Conservation (phyloP, 2,113 vertebrate genomes). For the Corythornis madagascariensis region DNA sequence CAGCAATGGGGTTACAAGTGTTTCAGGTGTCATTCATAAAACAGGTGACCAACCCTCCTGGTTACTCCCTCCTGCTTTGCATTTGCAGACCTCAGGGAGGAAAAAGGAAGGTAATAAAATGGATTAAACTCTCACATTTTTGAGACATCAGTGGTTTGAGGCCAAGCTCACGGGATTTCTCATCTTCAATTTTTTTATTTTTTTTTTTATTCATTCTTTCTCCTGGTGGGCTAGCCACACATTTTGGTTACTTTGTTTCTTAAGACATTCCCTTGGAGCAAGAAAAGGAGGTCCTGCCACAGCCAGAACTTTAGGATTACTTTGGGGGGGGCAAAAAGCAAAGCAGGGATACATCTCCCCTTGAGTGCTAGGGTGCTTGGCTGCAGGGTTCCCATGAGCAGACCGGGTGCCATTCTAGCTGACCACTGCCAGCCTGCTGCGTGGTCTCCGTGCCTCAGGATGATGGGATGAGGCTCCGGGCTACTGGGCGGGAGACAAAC, state of each 20-base stretch:
- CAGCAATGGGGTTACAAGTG: neutral
- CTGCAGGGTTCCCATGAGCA: accelerated
- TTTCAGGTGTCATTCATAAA: neutral
- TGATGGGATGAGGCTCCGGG: neutral
- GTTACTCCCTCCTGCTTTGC: neutral
- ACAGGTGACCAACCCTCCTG: neutral
- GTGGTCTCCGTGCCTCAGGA: neutral
- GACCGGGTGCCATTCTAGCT: neutral
- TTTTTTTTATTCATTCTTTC: neutral
- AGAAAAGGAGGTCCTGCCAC: neutral
- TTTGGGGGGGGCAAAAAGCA: accelerated
- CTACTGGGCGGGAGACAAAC: neutral
- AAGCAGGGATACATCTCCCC: neutral
- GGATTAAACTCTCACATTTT: neutral
- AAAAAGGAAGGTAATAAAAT: neutral
- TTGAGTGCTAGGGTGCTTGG: neutral
- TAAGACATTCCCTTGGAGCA: neutral
- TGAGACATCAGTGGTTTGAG: neutral
- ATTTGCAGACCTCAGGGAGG: neutral
- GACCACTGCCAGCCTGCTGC: accelerated
- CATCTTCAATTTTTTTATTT: neutral
- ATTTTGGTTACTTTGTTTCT: neutral
- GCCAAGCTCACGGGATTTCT: neutral
- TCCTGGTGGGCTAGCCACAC: neutral
- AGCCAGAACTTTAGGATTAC: neutral